Percentiles rank a stretch among this genome's conserved stretches.
phyloP scores from a whole-genome alignment of 2,888 invertebrate genomes.

The Ommatoiulus sabulosus region DNA sequence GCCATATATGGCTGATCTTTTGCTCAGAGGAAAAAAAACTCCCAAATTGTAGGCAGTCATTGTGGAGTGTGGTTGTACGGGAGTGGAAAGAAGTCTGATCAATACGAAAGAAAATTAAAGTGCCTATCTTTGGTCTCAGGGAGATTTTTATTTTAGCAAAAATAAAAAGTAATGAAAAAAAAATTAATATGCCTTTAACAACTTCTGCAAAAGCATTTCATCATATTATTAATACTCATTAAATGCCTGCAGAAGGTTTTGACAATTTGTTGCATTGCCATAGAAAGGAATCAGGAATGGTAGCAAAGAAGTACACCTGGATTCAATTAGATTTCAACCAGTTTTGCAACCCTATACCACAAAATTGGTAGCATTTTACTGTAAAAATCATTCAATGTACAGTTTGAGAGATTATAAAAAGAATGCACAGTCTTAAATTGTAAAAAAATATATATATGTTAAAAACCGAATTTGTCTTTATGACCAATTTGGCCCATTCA shows the following conservation, averaged over 20 bases:
- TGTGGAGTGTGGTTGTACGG: neutral
- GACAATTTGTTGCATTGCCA: neutral
- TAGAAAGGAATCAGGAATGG: no score
- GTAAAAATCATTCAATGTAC: no score
- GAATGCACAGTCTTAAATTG: no score
- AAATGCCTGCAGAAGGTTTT: neutral
- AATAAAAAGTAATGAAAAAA: neutral
- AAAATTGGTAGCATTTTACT: no score
- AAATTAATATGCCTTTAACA: neutral
- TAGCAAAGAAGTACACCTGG: no score
- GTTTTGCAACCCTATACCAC: no score
- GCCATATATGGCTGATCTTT: neutral
- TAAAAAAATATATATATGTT: no score
- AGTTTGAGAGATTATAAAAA: no score
- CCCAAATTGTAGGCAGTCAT: neutral
- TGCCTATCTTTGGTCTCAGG: neutral
- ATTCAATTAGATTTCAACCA: no score
- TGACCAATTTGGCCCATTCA: no score
- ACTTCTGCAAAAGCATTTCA: neutral
- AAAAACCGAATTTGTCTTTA: no score
- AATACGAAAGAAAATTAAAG: slow-evolving; percentile 1
- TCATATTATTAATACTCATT: neutral
- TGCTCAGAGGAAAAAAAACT: neutral
- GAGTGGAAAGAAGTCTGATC: neutral
- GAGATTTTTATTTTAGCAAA: neutral